Conservation (phyloP, 2,113 vertebrate genomes). For the Chaetura pelagica region DNA sequence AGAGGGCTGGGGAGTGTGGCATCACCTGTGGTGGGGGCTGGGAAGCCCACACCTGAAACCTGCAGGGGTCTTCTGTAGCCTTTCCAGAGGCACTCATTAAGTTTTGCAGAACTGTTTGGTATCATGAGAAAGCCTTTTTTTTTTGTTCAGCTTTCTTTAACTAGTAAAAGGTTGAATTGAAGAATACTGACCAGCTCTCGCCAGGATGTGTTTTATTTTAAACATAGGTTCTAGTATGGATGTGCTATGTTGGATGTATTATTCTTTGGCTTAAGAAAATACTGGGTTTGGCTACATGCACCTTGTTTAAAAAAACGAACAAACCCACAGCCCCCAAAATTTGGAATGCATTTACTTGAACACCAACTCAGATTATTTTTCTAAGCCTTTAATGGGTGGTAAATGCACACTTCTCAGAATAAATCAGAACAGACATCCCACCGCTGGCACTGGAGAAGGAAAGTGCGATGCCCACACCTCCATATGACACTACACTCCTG, state of each 20-base stretch:
- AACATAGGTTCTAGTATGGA: background rate
- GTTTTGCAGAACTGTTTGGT: background rate
- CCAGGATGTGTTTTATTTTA: background rate
- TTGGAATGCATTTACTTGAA: background rate
- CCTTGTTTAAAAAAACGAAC: background rate
- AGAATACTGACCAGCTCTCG: background rate
- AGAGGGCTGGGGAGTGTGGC: background rate
- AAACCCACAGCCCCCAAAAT: background rate
- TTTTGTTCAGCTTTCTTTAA: background rate
- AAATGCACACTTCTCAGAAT: background rate
- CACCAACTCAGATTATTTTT: background rate
- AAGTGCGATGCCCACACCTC: background rate
- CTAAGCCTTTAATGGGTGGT: background rate
- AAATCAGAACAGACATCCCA: background rate
- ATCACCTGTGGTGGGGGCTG: accelerated
- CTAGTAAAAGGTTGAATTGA: background rate
- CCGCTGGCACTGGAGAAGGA: background rate
- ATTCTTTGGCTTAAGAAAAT: background rate
- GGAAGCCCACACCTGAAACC: background rate
- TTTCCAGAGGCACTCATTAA: background rate
- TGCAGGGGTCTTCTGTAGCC: background rate
- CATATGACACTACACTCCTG: background rate
- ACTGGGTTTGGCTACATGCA: background rate
- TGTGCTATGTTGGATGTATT: background rate
- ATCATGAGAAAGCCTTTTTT: background rate